Conservation (phyloP, 1,140 invertebrate species). For the Branchinecta lynchi region DNA sequence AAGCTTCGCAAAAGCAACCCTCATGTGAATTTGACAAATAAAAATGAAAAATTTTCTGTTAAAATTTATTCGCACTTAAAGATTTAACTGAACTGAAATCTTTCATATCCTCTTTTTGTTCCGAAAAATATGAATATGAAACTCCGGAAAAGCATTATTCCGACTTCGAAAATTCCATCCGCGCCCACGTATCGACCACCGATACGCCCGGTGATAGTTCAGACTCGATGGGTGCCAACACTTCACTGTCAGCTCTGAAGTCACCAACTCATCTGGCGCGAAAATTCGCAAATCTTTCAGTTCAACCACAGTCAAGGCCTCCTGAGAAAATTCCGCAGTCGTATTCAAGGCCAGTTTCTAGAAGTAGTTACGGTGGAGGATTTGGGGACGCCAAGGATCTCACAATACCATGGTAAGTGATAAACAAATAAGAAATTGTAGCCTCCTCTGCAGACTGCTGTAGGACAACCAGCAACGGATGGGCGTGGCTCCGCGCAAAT, state of each 20-base stretch:
- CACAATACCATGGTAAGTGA: neutral
- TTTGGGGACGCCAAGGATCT: neutral
- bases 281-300: neutral
- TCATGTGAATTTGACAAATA: too few relatives aligned
- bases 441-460: too few relatives aligned
- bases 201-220: neutral
- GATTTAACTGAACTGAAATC: neutral
- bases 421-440: too few relatives aligned
- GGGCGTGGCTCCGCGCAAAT: too few relatives aligned
- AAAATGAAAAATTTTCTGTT: too few relatives aligned
- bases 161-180: neutral
- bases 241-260: neutral
- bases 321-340: neutral
- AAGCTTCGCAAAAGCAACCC: too few relatives aligned
- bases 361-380: neutral
- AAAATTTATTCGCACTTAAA: too few relatives aligned
- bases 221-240: neutral
- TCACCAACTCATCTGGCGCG: neutral
- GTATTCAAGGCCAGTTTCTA: neutral
- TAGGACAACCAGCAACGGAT: too few relatives aligned
- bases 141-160: neutral
- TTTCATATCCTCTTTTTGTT: neutral
- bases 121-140: neutral
- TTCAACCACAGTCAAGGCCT: neutral
- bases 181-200: neutral